A percentile compares a stretch with the other conserved stretches of the same genome.
Conservation (phyloP, 2,113 vertebrate genomes). For the Epinephelus moara region DNA sequence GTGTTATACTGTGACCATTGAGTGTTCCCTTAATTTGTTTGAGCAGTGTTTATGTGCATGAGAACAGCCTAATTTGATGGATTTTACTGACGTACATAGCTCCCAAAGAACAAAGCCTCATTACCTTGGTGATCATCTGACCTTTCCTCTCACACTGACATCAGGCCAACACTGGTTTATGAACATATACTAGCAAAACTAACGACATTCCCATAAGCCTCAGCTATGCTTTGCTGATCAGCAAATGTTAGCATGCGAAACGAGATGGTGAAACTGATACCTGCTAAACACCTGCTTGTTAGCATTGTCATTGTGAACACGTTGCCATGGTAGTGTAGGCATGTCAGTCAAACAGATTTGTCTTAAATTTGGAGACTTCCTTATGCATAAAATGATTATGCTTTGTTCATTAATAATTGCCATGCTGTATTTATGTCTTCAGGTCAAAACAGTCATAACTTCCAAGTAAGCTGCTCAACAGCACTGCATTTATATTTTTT, state of each 20-base stretch:
- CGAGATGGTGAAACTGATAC: neutral
- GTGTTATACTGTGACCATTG: too few species aligned
- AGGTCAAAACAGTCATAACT: neutral
- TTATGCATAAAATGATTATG: neutral
- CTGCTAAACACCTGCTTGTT: neutral
- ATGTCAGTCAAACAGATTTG: neutral
- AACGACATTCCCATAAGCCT: too few species aligned
- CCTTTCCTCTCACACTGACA: neutral
- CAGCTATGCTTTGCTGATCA: too few species aligned
- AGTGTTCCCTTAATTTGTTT: too few species aligned
- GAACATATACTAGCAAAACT: too few species aligned
- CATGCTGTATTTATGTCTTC: neutral
- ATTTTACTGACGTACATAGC: too few species aligned
- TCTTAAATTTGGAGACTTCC: neutral
- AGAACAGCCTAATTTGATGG: too few species aligned
- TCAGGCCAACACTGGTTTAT: neutral
- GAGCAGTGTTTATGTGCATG: too few species aligned
- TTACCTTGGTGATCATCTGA: neutral
- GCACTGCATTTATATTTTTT: too few species aligned
- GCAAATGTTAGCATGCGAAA: too few species aligned
- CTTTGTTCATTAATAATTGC: neutral
- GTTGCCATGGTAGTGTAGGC: neutral
- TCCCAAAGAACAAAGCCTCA: neutral
- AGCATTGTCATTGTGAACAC: too few species aligned
- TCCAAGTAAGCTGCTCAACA: neutral